Conservation (phyloP, 2,797 vertebrate genomes). For the Anguilla marmorata region DNA sequence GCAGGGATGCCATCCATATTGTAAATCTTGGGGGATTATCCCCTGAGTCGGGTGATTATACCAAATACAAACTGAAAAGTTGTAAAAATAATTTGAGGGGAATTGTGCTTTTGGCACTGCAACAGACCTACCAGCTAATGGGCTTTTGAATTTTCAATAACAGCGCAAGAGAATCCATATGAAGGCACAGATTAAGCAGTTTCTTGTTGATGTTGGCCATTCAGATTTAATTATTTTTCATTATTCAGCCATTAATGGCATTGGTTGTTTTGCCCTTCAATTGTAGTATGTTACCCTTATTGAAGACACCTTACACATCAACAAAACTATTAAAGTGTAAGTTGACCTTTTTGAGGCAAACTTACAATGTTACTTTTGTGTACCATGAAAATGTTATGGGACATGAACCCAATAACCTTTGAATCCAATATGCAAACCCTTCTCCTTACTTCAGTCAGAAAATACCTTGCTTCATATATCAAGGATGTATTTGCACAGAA, state of each 20-base stretch:
- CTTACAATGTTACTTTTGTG: neutral
- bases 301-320: neutral
- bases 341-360: neutral
- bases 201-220: neutral
- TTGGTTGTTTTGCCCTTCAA: neutral
- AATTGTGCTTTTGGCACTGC: neutral
- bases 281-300: neutral
- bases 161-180: neutral
- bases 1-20: slow-evolving; percentile 14
- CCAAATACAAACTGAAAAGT: neutral
- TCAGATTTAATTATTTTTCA: neutral
- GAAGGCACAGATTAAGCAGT: neutral
- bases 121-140: neutral
- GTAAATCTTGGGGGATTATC: slow-evolving; percentile 14
- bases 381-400: neutral
- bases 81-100: neutral
- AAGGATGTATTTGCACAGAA: neutral
- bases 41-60: slow-evolving; percentile 9
- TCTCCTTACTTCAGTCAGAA: neutral
- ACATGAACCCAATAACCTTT: neutral
- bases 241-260: neutral
- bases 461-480: neutral
- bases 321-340: neutral
- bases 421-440: neutral
- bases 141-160: neutral